Conservation (phyloP, 2,113 vertebrate species). For the Oncorhynchus tshawytscha region DNA sequence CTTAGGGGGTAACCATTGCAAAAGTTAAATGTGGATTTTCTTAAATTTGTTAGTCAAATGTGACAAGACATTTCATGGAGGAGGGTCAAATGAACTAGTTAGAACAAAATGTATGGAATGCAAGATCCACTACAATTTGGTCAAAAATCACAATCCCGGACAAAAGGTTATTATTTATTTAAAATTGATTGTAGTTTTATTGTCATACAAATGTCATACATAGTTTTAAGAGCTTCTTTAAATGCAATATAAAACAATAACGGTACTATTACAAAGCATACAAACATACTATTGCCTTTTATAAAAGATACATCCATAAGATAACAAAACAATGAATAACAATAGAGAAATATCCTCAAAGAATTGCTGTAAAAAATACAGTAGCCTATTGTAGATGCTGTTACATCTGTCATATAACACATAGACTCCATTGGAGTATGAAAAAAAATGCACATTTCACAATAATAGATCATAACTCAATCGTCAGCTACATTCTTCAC, state of each 20-base stretch:
- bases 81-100: too few relatives aligned
- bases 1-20: too few relatives aligned
- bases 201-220: constrained; percentile 52
- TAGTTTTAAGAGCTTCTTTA: constrained; percentile 40
- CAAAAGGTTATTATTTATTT: background rate
- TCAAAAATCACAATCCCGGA: too few relatives aligned
- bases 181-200: constrained; percentile 61
- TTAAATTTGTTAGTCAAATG: too few relatives aligned
- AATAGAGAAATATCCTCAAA: constrained; percentile 75
- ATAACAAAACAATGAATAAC: constrained; percentile 25
- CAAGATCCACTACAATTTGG: too few relatives aligned
- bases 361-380: constrained; percentile 50
- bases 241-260: constrained; percentile 26
- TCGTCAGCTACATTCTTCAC: constrained; percentile 49
- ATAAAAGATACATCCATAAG: constrained; percentile 27
- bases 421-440: constrained; percentile 77
- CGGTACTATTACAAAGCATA: constrained; percentile 2
- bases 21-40: too few relatives aligned
- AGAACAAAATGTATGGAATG: too few relatives aligned
- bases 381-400: constrained; percentile 34
- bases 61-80: too few relatives aligned
- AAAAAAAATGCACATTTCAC: constrained; percentile 41
- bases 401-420: constrained; percentile 45
- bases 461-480: constrained; percentile 48
- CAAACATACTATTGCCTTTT: constrained; percentile 23